These are phyloP conservation scores for Cephus cinctus DNA, from an alignment of 1,140 invertebrate genomes.

Conservation along the genomic window DNA sequence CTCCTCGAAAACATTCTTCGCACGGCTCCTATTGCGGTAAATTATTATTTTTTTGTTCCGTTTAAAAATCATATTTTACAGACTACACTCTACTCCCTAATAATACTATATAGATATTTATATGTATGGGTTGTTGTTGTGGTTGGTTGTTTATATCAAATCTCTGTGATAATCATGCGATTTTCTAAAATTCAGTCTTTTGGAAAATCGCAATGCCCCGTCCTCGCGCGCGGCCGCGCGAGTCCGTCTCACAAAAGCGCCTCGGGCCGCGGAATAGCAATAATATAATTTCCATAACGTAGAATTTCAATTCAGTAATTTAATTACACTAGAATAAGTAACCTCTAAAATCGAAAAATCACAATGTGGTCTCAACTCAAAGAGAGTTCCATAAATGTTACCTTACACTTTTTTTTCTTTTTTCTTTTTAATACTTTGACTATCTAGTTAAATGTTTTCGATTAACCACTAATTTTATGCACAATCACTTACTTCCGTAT, in stretches of 20 bases:
- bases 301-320: constrained; percentile 17
- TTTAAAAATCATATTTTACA: constrained; percentile 45
- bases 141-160: constrained; percentile 10
- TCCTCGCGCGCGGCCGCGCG: constrained; percentile 11
- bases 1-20: too few relatives aligned
- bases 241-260: constrained; percentile 7
- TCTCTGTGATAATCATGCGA: constrained; percentile 22
- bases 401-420: constrained; percentile 16
- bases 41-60: constrained; percentile 2
- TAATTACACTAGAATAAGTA: constrained; percentile 25
- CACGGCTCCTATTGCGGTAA: background rate
- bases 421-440: constrained; percentile 36
- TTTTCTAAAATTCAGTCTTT: constrained; percentile 32
- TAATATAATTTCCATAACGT: constrained; percentile 4
- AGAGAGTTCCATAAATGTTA: constrained; percentile 19
- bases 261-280: too few relatives aligned
- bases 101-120: constrained; percentile 53
- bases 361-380: constrained; percentile 38
- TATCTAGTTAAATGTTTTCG: constrained; percentile 37
- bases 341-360: constrained; percentile 32
- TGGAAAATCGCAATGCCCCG: constrained; percentile 26
- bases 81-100: constrained; percentile 52
- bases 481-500: constrained; percentile 34
- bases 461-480: constrained; percentile 42
- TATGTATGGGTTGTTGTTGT: constrained; percentile 3